A percentile compares a stretch with the other conserved stretches of the same genome.
Evolutionary conservation across 2,113 vertebrate genomes (phyloP).

Genomic region (Periophthalmodon schlosseri): DNA sequence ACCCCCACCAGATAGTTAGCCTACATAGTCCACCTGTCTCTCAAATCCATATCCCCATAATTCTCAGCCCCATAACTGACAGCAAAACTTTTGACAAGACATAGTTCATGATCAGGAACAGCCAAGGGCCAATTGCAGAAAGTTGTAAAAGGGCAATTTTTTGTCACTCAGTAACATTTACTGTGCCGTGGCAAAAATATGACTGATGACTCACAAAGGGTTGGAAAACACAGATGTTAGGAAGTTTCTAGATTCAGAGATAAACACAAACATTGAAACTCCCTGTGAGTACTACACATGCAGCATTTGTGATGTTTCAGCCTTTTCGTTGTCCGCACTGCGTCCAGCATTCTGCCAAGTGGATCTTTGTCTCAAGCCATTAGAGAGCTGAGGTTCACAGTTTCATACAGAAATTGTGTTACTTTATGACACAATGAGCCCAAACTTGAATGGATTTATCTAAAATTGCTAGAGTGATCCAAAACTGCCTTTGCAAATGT

Average conservation of each 20-base stretch:
- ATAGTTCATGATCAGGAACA: background rate
- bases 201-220: background rate
- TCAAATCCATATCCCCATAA: too few species aligned
- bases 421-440: background rate
- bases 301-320: conserved; percentile 39
- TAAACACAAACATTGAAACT: conserved; percentile 14
- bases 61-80: too few species aligned
- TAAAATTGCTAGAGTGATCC: background rate
- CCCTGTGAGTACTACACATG: conserved; percentile 6
- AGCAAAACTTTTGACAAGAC: background rate
- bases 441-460: background rate
- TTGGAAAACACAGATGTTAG: background rate
- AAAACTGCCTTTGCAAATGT: background rate
- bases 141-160: too few species aligned
- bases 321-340: conserved; percentile 39
- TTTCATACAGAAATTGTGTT: background rate
- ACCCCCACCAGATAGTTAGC: too few species aligned
- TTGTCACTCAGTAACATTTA: too few species aligned
- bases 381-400: conserved; percentile 15
- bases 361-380: conserved; percentile 22
- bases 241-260: background rate
- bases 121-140: too few species aligned
- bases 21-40: too few species aligned
- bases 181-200: too few species aligned
- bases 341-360: conserved; percentile 29